Conservation (phyloP, 2,113 vertebrate species). For the Epinephelus lanceolatus region DNA sequence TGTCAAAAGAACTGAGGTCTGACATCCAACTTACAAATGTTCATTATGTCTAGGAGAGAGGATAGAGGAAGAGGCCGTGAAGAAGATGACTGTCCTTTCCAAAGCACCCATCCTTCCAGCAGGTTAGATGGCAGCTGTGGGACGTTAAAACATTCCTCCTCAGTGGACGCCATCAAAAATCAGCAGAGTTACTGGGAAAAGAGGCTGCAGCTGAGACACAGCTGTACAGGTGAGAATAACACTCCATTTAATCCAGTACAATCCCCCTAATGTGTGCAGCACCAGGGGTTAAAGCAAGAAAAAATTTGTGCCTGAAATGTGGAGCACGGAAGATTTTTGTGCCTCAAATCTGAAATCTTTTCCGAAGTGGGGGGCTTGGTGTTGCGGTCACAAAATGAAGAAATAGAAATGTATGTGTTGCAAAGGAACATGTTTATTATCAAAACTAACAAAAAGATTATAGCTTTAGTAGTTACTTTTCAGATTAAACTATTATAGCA, state of each 20-base stretch:
- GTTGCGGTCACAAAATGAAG: no score
- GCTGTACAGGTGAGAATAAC: slow-evolving; percentile 79
- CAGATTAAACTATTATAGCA: no score
- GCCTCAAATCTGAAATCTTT: no score
- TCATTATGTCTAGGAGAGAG: slow-evolving; percentile 42
- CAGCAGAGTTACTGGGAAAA: slow-evolving; percentile 80
- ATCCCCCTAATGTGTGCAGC: not conserved
- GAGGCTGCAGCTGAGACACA: slow-evolving; percentile 81
- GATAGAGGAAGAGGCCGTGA: not conserved
- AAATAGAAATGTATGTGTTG: no score
- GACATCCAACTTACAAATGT: not conserved
- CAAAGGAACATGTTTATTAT: no score
- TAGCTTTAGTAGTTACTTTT: no score
- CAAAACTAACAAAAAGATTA: no score
- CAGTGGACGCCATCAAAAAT: slow-evolving; percentile 87
- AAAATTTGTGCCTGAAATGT: no score
- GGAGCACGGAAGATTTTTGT: no score
- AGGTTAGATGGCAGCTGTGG: slow-evolving; percentile 85
- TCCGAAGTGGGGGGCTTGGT: no score
- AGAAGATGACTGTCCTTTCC: slow-evolving; percentile 78
- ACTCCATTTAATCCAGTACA: not conserved
- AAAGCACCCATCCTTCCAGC: slow-evolving; percentile 82
- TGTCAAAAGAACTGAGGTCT: not conserved
- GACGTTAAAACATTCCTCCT: slow-evolving; percentile 87
- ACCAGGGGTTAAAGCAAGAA: no score